These are phyloP conservation scores for Ornithoptera priamus DNA, from an alignment of 2,888 invertebrate genomes.

Conservation along the genomic window DNA sequence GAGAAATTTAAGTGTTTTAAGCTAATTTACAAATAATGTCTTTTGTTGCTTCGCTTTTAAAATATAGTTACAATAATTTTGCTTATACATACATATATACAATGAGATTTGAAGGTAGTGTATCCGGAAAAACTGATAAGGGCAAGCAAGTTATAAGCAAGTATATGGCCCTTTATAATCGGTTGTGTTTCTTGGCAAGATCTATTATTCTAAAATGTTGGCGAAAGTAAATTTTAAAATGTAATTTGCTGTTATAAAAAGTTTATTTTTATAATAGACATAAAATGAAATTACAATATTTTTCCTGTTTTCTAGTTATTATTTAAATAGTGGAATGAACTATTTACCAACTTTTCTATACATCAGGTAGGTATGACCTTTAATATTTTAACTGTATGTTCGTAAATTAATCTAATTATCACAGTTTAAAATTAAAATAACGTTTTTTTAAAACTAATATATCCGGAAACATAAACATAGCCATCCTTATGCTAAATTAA, in stretches of 20 bases:
- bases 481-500: conserved; percentile 72
- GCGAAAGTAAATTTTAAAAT: neutral
- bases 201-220: conserved; percentile 5
- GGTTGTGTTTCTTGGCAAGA: conserved; percentile 17
- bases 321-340: neutral
- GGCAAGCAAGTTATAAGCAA: conserved; percentile 24
- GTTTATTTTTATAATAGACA: too few relatives aligned
- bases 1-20: conserved; percentile 34
- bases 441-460: conserved; percentile 56
- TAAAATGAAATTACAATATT: too few relatives aligned
- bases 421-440: conserved; percentile 77
- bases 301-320: neutral
- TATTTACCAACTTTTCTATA: conserved; percentile 3
- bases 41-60: conserved; percentile 47
- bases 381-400: conserved; percentile 26
- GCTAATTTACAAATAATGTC: conserved; percentile 44
- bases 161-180: conserved; percentile 17
- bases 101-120: conserved; percentile 5
- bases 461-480: conserved; percentile 70
- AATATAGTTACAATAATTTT: conserved; percentile 32
- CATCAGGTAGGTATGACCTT: conserved; percentile 19
- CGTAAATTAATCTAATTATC: conserved; percentile 72
- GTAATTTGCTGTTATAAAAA: neutral
- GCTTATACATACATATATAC: conserved; percentile 20
- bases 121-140: conserved; percentile 17